A percentile compares a stretch with the other conserved stretches of the same genome.
Evolutionary conservation across 2,113 vertebrate species (phyloP).

Genomic region (Caranx ignobilis): DNA sequence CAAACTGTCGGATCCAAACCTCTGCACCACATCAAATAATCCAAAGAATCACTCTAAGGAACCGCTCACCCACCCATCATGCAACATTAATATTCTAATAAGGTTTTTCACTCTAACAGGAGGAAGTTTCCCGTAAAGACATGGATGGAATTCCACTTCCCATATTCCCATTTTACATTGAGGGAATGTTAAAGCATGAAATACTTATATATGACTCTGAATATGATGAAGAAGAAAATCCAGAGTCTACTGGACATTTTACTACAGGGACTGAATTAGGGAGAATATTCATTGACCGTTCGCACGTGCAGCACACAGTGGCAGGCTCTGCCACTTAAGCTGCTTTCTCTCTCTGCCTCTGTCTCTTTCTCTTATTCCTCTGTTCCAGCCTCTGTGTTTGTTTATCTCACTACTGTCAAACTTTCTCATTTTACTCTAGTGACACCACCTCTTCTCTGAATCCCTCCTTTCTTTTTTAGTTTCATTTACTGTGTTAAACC

Average conservation of each 20-base stretch:
- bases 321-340: neutral
- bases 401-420: constrained; percentile 12
- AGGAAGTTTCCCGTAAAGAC: neutral
- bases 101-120: neutral
- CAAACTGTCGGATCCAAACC: no score
- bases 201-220: neutral
- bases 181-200: no score
- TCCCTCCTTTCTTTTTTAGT: constrained; percentile 9
- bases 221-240: neutral
- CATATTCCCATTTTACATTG: no score
- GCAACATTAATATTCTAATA: neutral
- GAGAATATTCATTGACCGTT: constrained; percentile 1
- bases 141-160: neutral
- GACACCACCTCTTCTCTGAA: neutral
- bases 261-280: neutral
- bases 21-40: no score
- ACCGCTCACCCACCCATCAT: no score
- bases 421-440: neutral
- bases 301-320: neutral
- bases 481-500: constrained; percentile 9
- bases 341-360: neutral
- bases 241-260: neutral
- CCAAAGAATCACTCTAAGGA: neutral
- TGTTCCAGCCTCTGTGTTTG: constrained; percentile 1
- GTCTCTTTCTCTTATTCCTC: neutral